A percentile compares a stretch with the other conserved stretches of the same genome.
These are phyloP conservation scores for Montipora sp. DNA, from an alignment of 64 coral and sea anemone genomes.

Conservation along the genomic window DNA sequence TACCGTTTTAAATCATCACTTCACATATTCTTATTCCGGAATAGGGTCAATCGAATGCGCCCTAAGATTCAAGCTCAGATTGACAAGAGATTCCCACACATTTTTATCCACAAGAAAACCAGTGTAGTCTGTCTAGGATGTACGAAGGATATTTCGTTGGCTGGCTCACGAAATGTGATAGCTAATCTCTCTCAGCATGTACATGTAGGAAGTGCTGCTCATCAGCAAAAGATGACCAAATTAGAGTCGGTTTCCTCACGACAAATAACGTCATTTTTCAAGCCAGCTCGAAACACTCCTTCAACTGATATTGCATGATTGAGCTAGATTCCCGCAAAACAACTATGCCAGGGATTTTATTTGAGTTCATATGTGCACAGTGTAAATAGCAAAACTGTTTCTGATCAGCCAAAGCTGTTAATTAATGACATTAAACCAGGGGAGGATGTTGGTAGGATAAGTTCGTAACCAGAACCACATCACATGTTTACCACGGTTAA, in stretches of 20 bases:
- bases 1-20: no score
- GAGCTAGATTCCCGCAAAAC: background rate
- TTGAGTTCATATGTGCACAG: background rate
- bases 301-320: background rate
- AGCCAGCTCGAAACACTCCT: background rate
- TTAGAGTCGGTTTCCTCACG: background rate
- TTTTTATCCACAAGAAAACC: background rate
- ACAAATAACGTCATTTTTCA: background rate
- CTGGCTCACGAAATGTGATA: background rate
- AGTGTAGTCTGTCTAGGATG: background rate
- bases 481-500: background rate
- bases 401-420: background rate
- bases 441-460: slow-evolving; percentile 6
- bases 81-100: background rate
- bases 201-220: background rate
- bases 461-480: slow-evolving; percentile 28
- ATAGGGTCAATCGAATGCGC: background rate
- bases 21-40: no score
- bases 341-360: slow-evolving; percentile 38
- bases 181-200: background rate
- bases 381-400: background rate
- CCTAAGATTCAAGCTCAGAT: background rate
- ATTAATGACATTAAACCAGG: slow-evolving; percentile 5
- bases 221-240: background rate
- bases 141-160: background rate